Evolutionary conservation across 1,140 invertebrate genomes (phyloP).

Genomic region (Vollenhovia emeryi): DNA sequence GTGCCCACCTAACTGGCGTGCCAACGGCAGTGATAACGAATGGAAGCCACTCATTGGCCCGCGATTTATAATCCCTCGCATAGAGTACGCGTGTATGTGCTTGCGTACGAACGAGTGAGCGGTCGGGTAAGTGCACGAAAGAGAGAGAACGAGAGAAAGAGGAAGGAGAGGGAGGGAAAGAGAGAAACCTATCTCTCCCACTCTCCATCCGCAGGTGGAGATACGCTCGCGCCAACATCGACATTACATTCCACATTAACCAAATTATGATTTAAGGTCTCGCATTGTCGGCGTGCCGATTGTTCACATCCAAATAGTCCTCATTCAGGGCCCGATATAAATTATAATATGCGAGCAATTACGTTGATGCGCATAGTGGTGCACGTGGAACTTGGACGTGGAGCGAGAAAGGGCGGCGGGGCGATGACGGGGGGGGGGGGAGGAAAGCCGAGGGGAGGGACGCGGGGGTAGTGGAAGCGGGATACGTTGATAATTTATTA

Average conservation of each 20-base stretch:
- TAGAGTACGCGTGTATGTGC: slow-evolving; percentile 50
- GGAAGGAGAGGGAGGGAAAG: slow-evolving; percentile 68
- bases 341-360: slow-evolving; percentile 80
- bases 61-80: slow-evolving; percentile 83
- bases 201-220: slow-evolving; percentile 69
- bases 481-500: slow-evolving; percentile 60
- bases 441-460: not conserved
- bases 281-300: slow-evolving; percentile 82
- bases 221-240: slow-evolving; percentile 80
- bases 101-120: slow-evolving; percentile 65
- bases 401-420: slow-evolving; percentile 42
- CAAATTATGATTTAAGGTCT: slow-evolving; percentile 85
- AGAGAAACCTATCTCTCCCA: slow-evolving; percentile 52
- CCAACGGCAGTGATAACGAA: slow-evolving; percentile 81
- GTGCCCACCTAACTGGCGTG: slow-evolving; percentile 72
- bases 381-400: slow-evolving; percentile 54
- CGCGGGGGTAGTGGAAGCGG: slow-evolving; percentile 36
- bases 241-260: slow-evolving; percentile 85
- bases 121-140: slow-evolving; percentile 59
- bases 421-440: slow-evolving; percentile 43
- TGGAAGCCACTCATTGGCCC: slow-evolving; percentile 82
- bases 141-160: slow-evolving; percentile 67
- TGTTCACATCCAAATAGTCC: slow-evolving; percentile 83
- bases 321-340: slow-evolving; percentile 78
- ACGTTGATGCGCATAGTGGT: slow-evolving; percentile 77